These are phyloP conservation scores for Falco cherrug DNA, from an alignment of 2,797 vertebrate species.

Conservation along the genomic window DNA sequence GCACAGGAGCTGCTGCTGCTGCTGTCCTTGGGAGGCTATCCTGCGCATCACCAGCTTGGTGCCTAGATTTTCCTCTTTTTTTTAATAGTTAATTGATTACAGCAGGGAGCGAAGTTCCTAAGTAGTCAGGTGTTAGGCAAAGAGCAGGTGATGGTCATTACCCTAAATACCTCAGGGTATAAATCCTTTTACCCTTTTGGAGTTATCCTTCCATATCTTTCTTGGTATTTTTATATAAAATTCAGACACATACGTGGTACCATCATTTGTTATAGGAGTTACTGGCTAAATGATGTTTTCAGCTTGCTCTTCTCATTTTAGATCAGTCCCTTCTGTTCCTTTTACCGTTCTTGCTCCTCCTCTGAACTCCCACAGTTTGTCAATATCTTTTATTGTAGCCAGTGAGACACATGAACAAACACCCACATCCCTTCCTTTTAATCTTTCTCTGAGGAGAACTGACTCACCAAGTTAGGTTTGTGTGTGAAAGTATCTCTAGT, in stretches of 20 bases:
- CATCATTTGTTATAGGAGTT: background rate
- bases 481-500: slow-evolving; percentile 39
- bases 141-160: background rate
- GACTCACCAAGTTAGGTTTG: slow-evolving; percentile 37
- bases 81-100: background rate
- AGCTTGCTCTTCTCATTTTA: background rate
- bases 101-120: background rate
- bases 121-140: background rate
- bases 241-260: background rate
- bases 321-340: background rate
- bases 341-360: background rate
- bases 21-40: background rate
- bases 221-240: background rate
- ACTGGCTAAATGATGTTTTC: background rate
- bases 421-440: slow-evolving; percentile 36
- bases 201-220: background rate
- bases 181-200: background rate
- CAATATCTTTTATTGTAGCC: slow-evolving; percentile 35
- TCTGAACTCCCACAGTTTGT: slow-evolving; percentile 51
- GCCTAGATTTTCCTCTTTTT: background rate
- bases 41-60: background rate
- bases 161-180: background rate
- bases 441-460: slow-evolving; percentile 33
- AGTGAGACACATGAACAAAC: slow-evolving; percentile 33
- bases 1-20: background rate